A percentile compares a stretch with the other conserved stretches of the same genome.
phyloP scores from a whole-genome alignment of 1,140 invertebrate genomes.

The Camponotus vicinus region DNA sequence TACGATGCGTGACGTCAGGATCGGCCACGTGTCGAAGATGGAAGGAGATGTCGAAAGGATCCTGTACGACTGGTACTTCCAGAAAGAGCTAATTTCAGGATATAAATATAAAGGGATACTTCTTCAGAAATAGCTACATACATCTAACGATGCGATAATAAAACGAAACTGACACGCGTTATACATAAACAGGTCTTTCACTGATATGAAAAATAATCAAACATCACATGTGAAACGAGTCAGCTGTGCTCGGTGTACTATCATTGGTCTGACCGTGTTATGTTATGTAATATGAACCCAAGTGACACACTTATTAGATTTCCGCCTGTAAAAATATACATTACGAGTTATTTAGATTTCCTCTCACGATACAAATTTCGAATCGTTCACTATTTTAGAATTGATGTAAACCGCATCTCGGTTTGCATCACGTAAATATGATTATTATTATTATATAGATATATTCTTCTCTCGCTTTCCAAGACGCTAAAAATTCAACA shows the following conservation, averaged over 20 bases:
- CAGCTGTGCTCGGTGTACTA: background rate
- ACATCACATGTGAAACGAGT: background rate
- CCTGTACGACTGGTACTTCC: conserved; percentile 59
- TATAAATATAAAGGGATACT: conserved; percentile 57
- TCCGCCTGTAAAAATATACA: background rate
- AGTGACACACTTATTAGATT: background rate
- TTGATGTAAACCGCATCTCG: background rate
- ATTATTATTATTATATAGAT: conserved; percentile 21
- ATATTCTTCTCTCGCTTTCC: conserved; percentile 30
- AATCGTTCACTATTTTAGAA: background rate
- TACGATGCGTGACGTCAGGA: conserved; percentile 69
- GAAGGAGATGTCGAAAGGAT: conserved; percentile 58
- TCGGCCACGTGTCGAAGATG: conserved; percentile 68
- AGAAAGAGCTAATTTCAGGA: conserved; percentile 68
- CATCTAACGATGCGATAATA: conserved; percentile 30
- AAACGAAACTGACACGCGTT: conserved; percentile 2
- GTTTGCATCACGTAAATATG: conserved; percentile 28
- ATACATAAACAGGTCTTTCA: background rate
- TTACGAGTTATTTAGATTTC: conserved; percentile 10
- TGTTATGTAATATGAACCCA: background rate
- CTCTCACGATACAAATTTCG: background rate
- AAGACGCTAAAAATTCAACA: conserved; percentile 26
- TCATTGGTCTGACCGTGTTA: background rate
- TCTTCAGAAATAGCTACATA: conserved; percentile 45
- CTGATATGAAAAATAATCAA: conserved; percentile 35